These are phyloP conservation scores for Caenorhabditis sinica DNA, from an alignment of 2,888 invertebrate species.

Conservation along the genomic window DNA sequence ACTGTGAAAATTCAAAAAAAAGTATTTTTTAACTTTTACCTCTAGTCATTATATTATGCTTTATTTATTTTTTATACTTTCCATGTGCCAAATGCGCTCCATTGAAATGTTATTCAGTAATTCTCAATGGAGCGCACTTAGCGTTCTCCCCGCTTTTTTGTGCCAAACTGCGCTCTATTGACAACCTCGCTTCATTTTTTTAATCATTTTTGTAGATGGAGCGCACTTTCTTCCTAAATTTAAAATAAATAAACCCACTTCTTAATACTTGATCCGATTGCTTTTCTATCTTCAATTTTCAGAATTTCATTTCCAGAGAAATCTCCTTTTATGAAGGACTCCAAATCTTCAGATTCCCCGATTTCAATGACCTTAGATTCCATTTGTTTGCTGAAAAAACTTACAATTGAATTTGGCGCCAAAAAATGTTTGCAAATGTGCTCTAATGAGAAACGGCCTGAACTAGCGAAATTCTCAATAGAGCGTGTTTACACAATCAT, in stretches of 20 bases:
- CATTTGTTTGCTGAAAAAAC: slow-evolving; percentile 47
- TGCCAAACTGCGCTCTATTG: too few relatives aligned
- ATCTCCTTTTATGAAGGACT: background rate
- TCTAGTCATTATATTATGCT: too few relatives aligned
- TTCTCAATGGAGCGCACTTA: background rate
- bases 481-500: background rate
- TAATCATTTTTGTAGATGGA: background rate
- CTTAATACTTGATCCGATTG: slow-evolving; percentile 13
- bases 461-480: background rate
- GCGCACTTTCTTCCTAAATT: background rate
- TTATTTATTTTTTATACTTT: background rate
- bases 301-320: slow-evolving; percentile 35
- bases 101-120: too few relatives aligned
- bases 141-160: background rate
- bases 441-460: background rate
- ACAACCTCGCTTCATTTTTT: too few relatives aligned
- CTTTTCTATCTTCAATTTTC: slow-evolving; percentile 31
- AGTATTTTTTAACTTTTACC: background rate
- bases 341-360: background rate
- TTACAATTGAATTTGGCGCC: too few relatives aligned
- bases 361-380: background rate
- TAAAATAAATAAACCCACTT: slow-evolving; percentile 18
- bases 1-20: background rate
- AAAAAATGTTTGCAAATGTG: background rate
- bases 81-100: background rate